These are phyloP conservation scores for Microhierax caerulescens DNA, from an alignment of 2,797 vertebrate species.

Conservation along the genomic window DNA sequence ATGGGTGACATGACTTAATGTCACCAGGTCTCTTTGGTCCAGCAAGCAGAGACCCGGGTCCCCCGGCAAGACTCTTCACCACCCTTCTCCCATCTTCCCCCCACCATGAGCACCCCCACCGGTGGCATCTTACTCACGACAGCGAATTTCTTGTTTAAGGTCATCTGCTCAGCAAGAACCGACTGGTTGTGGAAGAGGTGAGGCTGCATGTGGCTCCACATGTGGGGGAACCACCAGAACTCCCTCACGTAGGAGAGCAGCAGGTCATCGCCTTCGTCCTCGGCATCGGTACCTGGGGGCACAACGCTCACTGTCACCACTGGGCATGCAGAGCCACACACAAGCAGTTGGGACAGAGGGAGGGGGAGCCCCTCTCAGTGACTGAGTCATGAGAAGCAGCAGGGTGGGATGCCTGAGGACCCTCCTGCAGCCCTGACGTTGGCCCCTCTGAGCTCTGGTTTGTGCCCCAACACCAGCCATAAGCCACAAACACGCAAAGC, in stretches of 20 bases:
- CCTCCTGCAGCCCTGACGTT: rapidly evolving
- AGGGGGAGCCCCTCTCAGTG: not conserved
- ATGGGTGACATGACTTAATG: rapidly evolving
- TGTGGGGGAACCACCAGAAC: slow-evolving; percentile 99
- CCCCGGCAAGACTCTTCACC: not conserved
- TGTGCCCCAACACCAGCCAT: not conserved
- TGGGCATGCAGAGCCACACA: rapidly evolving
- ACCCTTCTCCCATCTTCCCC: not conserved
- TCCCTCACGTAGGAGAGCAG: slow-evolving; percentile 93
- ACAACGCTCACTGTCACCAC: not conserved
- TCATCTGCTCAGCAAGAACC: slow-evolving; percentile 96
- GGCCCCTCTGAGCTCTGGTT: not conserved
- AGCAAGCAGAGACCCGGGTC: not conserved
- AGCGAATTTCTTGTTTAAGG: slow-evolving; percentile 97
- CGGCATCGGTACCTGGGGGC: slow-evolving; percentile 89
- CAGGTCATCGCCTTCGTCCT: slow-evolving; percentile 94
- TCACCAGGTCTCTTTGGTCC: not conserved
- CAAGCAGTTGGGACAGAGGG: not conserved
- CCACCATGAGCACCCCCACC: not conserved
- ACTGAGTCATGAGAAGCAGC: not conserved
- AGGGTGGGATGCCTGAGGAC: not conserved
- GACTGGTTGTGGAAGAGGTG: slow-evolving; percentile 99
- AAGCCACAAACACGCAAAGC: rapidly evolving
- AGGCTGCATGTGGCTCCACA: slow-evolving; percentile 99
- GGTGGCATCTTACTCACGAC: slow-evolving; percentile 83